phyloP scores from a whole-genome alignment of 2,888 invertebrate genomes.

The Vanessa cardui region DNA sequence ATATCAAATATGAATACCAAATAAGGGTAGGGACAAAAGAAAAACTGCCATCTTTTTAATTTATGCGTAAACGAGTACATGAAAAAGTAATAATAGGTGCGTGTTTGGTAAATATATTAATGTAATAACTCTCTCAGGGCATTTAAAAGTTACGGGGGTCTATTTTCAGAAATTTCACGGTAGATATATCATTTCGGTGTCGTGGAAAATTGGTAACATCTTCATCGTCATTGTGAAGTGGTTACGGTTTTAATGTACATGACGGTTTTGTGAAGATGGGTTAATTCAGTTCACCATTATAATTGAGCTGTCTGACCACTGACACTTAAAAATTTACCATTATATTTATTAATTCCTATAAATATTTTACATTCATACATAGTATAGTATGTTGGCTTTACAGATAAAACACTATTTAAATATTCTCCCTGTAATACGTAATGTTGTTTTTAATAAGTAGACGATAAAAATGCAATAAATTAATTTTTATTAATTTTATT shows the following conservation, averaged over 20 bases:
- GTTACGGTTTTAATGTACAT: slow-evolving; percentile 39
- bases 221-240: slow-evolving; percentile 64
- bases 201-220: slow-evolving; percentile 73
- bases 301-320: slow-evolving; percentile 26
- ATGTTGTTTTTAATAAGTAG: slow-evolving; percentile 52
- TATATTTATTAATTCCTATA: background rate
- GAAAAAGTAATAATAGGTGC: slow-evolving; percentile 81
- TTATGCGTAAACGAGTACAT: slow-evolving; percentile 81
- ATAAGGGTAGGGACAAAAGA: slow-evolving; percentile 82
- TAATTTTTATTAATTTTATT: slow-evolving; percentile 63
- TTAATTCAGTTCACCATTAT: slow-evolving; percentile 28
- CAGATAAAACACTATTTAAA: slow-evolving; percentile 16
- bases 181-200: slow-evolving; percentile 68
- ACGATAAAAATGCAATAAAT: slow-evolving; percentile 58
- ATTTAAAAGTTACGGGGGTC: slow-evolving; percentile 61
- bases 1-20: slow-evolving; percentile 83
- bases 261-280: slow-evolving; percentile 26
- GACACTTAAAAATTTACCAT: slow-evolving; percentile 19
- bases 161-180: slow-evolving; percentile 81
- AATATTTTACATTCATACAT: background rate
- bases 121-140: slow-evolving; percentile 77
- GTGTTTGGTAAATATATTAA: slow-evolving; percentile 82
- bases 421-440: slow-evolving; percentile 35
- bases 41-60: slow-evolving; percentile 81
- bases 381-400: too few species aligned